Evolutionary conservation across 2,113 vertebrate genomes (phyloP), one percentile per base, ranked within the genome.

Genomic region (Benitochromis conjunctus): DNA sequence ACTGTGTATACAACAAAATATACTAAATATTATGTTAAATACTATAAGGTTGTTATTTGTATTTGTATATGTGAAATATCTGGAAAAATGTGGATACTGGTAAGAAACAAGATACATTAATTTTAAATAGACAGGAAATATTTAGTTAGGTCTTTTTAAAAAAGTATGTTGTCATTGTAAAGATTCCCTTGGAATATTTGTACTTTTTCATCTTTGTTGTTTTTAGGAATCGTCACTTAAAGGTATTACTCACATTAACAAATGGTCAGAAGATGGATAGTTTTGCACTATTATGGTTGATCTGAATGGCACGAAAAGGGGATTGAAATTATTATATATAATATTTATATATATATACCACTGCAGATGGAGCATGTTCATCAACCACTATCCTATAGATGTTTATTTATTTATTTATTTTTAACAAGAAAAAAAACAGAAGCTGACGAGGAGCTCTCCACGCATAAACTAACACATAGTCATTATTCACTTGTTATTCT

Each of bases 1-100:
- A 2, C 19, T 1, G 16, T 62, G 0, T 62, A 0, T 62, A 11
- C 16, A 6, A 19, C 11, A 38, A 19, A 62, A 36, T 62, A 0
- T 62, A 9, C 18, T 36, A 62, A 62, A 62, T 62, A 11, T 62
- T 3, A 4, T 19, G 31, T 36, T 36, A 62, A 62, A 62, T 36
- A 36, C 16, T 34, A 62, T 34, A 0, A 62, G 29, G 58, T 29
- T 19, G 58, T 11, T 6, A 34, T 60, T 19, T 62, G 31, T 62
- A 1, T 62, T 36, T 9, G 19, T 34, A 34, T 36, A 62, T 36
- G 58, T 19, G 31, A 0, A 36, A 62, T 2, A 62, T 1, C 0
- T 7, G 58, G 31, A 36, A 62, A 62, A 36, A 62, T 36, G 19
- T 11, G 29, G 29, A 29, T 5, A 29, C 26, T 29, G 58, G 18